Conservation (phyloP, 2,888 invertebrate genomes). For the Stomorhina lunata region DNA sequence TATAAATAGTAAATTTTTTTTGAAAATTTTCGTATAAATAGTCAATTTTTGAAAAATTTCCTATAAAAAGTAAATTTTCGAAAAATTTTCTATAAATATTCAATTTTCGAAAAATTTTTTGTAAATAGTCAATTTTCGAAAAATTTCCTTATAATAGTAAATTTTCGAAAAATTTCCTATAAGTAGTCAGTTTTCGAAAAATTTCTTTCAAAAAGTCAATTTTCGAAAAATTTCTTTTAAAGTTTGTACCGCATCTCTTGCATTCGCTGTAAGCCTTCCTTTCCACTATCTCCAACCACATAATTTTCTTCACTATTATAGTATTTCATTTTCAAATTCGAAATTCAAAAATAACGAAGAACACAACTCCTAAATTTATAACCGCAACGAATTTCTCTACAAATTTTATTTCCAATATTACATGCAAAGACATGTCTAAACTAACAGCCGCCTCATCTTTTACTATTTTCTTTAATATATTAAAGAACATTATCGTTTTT, state of each 20-base stretch:
- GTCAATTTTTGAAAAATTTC: too few relatives aligned
- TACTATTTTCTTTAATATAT: conserved; percentile 41
- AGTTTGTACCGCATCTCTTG: neutral
- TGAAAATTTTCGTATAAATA: too few relatives aligned
- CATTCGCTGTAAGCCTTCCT: neutral
- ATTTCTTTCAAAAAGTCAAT: too few relatives aligned
- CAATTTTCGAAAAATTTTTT: too few relatives aligned
- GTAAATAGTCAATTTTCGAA: too few relatives aligned
- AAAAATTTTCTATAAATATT: too few relatives aligned
- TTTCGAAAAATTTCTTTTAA: too few relatives aligned
- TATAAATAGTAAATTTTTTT: too few relatives aligned
- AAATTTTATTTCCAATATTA: conserved; percentile 40
- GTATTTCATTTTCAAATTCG: conserved; percentile 7
- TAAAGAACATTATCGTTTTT: conserved; percentile 16
- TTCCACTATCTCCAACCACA: neutral
- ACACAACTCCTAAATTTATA: conserved; percentile 64
- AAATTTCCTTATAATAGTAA: too few relatives aligned
- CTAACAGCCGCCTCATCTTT: conserved; percentile 5
- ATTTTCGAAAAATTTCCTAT: too few relatives aligned
- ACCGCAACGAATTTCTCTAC: conserved; percentile 67
- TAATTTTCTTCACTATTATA: conserved; percentile 11
- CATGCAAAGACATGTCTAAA: conserved; percentile 37
- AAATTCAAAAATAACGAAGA: conserved; percentile 1
- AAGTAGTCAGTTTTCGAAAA: too few relatives aligned
- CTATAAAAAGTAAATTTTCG: too few relatives aligned